These are phyloP conservation scores for Epinephelus malabaricus DNA, from an alignment of 2,797 vertebrate genomes.

Conservation along the genomic window DNA sequence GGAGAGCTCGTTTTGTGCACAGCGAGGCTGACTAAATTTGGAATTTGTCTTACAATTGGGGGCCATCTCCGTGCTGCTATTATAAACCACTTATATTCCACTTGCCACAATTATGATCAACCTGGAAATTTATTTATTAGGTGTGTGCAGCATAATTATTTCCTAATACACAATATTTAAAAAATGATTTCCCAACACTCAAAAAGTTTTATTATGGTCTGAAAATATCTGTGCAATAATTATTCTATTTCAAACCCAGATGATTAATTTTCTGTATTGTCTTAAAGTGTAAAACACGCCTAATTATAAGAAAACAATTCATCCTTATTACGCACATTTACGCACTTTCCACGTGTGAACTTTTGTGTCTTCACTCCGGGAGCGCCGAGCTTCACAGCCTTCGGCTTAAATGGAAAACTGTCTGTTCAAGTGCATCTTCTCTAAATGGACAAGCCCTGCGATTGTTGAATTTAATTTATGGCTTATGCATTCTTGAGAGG, in stretches of 20 bases:
- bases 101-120: conserved; percentile 19
- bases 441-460: conserved; percentile 90
- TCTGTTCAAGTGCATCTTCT: conserved; percentile 92
- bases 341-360: conserved; percentile 46
- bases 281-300: neutral
- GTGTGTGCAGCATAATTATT: conserved; percentile 10
- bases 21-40: conserved; percentile 79
- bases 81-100: conserved; percentile 59
- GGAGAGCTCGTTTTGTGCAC: neutral
- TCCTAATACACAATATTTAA: neutral
- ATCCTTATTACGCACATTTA: conserved; percentile 30
- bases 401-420: conserved; percentile 86
- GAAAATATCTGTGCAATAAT: neutral
- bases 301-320: conserved; percentile 37
- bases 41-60: conserved; percentile 82
- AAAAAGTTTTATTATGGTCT: neutral
- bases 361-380: conserved; percentile 19
- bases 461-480: conserved; percentile 96
- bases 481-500: conserved; percentile 96
- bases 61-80: conserved; percentile 78
- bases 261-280: conserved; percentile 19
- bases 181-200: neutral
- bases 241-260: conserved; percentile 5
- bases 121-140: neutral
- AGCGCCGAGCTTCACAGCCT: conserved; percentile 52